Percentiles rank a stretch among this genome's conserved stretches.
These are phyloP conservation scores for Lasioglossum pauxillum DNA, from an alignment of 2,888 invertebrate genomes.

Conservation along the genomic window DNA sequence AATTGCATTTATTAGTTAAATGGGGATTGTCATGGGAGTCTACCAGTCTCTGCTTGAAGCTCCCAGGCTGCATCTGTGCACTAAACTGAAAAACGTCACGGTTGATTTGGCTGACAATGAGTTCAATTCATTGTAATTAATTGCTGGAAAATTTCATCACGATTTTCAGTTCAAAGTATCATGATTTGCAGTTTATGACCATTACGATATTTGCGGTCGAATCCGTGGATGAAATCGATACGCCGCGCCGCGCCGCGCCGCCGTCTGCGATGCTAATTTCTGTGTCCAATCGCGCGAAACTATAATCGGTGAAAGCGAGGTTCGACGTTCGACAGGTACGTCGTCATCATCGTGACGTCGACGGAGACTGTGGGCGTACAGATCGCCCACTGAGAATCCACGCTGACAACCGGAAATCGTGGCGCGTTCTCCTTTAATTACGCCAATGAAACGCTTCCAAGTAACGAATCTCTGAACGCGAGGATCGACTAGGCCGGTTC, in stretches of 20 bases:
- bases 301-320: conserved; percentile 3
- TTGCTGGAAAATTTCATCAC: neutral
- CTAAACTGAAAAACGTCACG: neutral
- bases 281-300: conserved; percentile 8
- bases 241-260: too few relatives aligned
- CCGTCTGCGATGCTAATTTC: neutral
- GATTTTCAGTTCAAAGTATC: neutral
- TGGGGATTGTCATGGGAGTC: too few relatives aligned
- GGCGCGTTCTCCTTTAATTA: conserved; percentile 10
- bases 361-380: neutral
- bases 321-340: conserved; percentile 13
- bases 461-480: neutral
- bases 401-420: conserved; percentile 3
- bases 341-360: conserved; percentile 14
- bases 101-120: too few relatives aligned
- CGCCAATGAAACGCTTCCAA: neutral
- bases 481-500: neutral
- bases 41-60: too few relatives aligned
- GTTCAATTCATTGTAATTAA: too few relatives aligned
- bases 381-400: conserved; percentile 12
- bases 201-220: neutral
- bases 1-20: too few relatives aligned
- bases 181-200: neutral
- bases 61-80: neutral
- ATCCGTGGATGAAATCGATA: neutral